phyloP scores from a whole-genome alignment of 1,140 invertebrate genomes.

The Drosophila biarmipes region DNA sequence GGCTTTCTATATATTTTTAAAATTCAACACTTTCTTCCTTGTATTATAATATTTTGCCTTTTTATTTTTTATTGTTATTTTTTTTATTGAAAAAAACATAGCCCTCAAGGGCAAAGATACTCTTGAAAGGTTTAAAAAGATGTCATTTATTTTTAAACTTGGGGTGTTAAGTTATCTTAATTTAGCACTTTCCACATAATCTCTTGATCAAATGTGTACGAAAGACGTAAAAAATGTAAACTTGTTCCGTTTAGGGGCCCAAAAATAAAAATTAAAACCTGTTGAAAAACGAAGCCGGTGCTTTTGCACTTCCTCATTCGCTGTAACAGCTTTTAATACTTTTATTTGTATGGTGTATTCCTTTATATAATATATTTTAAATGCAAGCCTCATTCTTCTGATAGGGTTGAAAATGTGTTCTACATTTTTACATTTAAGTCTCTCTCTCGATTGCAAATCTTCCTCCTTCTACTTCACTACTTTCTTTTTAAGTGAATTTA shows the following conservation, averaged over 20 bases:
- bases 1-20: not conserved
- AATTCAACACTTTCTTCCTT: not conserved
- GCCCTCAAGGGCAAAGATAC: too few relatives aligned
- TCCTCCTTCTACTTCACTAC: too few relatives aligned
- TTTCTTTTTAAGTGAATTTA: not conserved
- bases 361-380: too few relatives aligned
- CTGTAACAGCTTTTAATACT: not conserved
- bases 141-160: not conserved
- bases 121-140: too few relatives aligned
- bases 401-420: too few relatives aligned
- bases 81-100: too few relatives aligned
- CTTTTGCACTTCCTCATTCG: slow-evolving; percentile 6
- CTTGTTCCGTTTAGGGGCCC: not conserved
- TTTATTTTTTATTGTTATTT: too few relatives aligned
- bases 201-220: not conserved
- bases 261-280: not conserved
- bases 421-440: not conserved
- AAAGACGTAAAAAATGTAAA: not conserved
- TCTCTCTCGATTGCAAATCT: not conserved
- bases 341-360: not conserved
- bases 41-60: too few relatives aligned
- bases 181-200: not conserved
- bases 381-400: not conserved
- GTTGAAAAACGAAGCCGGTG: not conserved
- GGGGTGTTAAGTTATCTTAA: not conserved